These are phyloP conservation scores for Enteromius thamalakanensis DNA, from an alignment of 2,797 vertebrate genomes.

Conservation along the genomic window DNA sequence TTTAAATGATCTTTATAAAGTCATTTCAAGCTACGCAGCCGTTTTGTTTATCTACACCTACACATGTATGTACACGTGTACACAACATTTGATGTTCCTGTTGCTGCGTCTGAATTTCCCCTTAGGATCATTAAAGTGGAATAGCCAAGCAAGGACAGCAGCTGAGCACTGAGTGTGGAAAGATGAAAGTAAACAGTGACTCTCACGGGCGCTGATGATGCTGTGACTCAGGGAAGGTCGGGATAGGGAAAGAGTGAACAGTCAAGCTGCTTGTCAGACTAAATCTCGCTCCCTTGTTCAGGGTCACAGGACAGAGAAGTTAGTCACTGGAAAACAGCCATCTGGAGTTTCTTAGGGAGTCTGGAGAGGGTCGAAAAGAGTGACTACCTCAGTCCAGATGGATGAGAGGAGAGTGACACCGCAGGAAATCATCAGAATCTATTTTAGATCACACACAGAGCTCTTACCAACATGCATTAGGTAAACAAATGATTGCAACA, in stretches of 20 bases:
- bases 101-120: slow-evolving; percentile 1
- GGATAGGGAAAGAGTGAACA: slow-evolving; percentile 4
- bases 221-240: slow-evolving; percentile 17
- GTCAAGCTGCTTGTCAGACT: slow-evolving; percentile 24
- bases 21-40: no score
- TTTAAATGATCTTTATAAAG: no score
- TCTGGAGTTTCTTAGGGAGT: slow-evolving; percentile 24
- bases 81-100: neutral
- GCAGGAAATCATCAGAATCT: neutral
- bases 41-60: neutral
- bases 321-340: slow-evolving; percentile 41
- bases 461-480: neutral
- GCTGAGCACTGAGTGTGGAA: slow-evolving; percentile 23
- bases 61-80: slow-evolving; percentile 11
- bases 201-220: neutral
- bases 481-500: neutral
- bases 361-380: neutral
- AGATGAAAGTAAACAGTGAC: slow-evolving; percentile 36
- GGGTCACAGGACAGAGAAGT: slow-evolving; percentile 16
- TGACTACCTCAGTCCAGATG: slow-evolving; percentile 5
- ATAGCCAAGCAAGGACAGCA: slow-evolving; percentile 24
- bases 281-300: neutral
- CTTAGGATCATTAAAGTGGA: slow-evolving; percentile 26
- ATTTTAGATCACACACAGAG: neutral
- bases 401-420: slow-evolving; percentile 7